A percentile compares a stretch with the other conserved stretches of the same genome.
Evolutionary conservation across 2,888 invertebrate genomes (phyloP).

Genomic region (Phengaris arion): DNA sequence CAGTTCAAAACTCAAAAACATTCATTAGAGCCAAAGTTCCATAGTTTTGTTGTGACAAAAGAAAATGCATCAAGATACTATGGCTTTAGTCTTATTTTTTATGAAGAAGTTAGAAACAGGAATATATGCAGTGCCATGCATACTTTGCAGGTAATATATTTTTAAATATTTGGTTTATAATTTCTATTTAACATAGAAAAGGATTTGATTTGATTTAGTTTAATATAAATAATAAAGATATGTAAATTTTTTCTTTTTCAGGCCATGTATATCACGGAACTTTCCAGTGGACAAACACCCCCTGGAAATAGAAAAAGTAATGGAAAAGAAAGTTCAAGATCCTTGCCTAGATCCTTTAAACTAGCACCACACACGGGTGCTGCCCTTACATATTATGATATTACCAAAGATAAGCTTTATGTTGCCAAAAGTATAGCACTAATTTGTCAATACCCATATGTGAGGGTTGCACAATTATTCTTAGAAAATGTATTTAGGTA

Average conservation of each 20-base stretch:
- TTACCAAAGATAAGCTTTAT: constrained; percentile 94
- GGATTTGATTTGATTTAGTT: not conserved
- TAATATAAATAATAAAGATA: not conserved
- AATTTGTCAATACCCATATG: constrained; percentile 94
- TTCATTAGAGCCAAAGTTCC: constrained; percentile 91
- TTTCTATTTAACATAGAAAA: not conserved
- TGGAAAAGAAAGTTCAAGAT: constrained; percentile 87
- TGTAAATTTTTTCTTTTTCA: constrained; percentile 55
- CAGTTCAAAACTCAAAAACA: constrained; percentile 97
- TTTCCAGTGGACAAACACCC: constrained; percentile 88
- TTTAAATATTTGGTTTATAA: not conserved
- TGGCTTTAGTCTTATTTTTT: constrained; percentile 97
- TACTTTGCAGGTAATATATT: constrained; percentile 86
- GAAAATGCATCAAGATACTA: constrained; percentile 97
- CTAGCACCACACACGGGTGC: constrained; percentile 87
- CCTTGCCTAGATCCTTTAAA: constrained; percentile 93
- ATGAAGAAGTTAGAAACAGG: constrained; percentile 95
- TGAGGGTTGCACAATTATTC: constrained; percentile 91
- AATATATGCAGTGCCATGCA: constrained; percentile 98
- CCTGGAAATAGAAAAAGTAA: constrained; percentile 80
- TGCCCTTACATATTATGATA: constrained; percentile 93
- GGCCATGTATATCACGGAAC: constrained; percentile 94
- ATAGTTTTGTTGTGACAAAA: constrained; percentile 97
- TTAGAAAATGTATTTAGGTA: constrained; percentile 92
- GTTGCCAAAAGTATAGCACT: constrained; percentile 97